Evolutionary conservation across 2,113 vertebrate species (phyloP), one percentile per base, ranked within the genome.

Genomic region (Nematolebias whitei): DNA sequence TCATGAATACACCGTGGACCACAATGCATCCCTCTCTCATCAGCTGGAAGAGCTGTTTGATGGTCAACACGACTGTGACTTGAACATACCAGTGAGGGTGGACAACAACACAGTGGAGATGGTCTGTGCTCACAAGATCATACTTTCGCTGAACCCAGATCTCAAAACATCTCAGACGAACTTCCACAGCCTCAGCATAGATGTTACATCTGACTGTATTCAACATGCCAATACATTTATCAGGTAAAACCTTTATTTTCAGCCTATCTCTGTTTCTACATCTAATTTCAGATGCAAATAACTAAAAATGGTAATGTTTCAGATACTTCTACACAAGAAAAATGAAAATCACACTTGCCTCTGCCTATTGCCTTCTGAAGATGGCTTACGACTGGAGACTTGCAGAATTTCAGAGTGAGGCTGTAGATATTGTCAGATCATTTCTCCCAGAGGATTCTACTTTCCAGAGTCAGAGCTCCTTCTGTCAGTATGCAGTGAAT

Each of bases 321-420:
- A 91, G 89, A 79, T 91, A 90, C 63, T 56, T 93, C n/a, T 93
- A 91, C 79, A 88, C 89, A 0, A 78, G 82, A 18, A 78, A 81
- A 60, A 71, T 79, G 1, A 20, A 13, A 29, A 3, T 90, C 29
- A 74, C 80, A 1, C 32, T 60, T 39, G 7, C 71, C 0, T 89
- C 88, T 0, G 76, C 82, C 29, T 67, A 62, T 38, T 93, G 92
- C 48, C 58, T 92, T 51, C 84, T 92, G 76, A 74, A 86, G 58
- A 71, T 93, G 54, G 90, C 91, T n/a, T 79, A 76, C 0, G 20
- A 84, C 50, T 85, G 75, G 24, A 48, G 63, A 26, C 68, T 92
- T 35, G 4, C 0, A 4, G 59, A 43, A 24, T 67, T 93, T 22
- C 85, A 85, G 23, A 41, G 53, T 4, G 79, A 87, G 44, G 74